phyloP scores from a whole-genome alignment of 1,140 invertebrate species.

The Lordiphosa mommai region DNA sequence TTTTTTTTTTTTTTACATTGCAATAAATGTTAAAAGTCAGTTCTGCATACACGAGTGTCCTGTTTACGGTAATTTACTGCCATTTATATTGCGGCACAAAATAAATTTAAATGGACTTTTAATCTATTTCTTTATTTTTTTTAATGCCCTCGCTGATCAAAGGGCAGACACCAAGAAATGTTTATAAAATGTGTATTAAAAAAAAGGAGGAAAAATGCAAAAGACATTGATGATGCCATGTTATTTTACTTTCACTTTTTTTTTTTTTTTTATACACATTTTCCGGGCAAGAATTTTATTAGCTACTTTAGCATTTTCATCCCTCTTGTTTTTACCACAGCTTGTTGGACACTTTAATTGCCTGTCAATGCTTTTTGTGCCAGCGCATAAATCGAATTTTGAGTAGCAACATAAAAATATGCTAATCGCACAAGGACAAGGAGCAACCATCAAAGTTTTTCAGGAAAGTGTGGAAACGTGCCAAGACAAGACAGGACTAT shows the following conservation, averaged over 20 bases:
- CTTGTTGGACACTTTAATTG: conserved; percentile 41
- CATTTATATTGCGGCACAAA: conserved; percentile 53
- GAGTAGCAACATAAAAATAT: conserved; percentile 38
- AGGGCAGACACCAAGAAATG: conserved; percentile 37
- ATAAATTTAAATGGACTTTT: conserved; percentile 71
- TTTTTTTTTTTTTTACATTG: conserved; percentile 18
- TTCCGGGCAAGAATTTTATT: conserved; percentile 44
- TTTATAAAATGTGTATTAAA: conserved; percentile 57
- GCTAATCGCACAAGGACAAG: conserved; percentile 30
- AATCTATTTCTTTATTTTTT: conserved; percentile 62
- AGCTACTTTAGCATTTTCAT: conserved; percentile 15
- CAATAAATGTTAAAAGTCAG: conserved; percentile 58
- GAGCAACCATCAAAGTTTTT: conserved; percentile 22
- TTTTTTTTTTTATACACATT: conserved; percentile 1
- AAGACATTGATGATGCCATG: conserved; percentile 35
- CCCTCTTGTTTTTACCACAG: not conserved
- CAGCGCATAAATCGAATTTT: conserved; percentile 53
- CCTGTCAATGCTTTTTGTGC: conserved; percentile 52
- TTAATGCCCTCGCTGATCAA: conserved; percentile 39
- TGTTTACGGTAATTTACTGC: conserved; percentile 42
- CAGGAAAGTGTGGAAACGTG: conserved; percentile 43
- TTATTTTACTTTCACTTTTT: not conserved
- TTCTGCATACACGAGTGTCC: conserved; percentile 22
- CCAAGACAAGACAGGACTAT: conserved; percentile 6
- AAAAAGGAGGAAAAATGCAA: conserved; percentile 17